Percentiles rank a stretch among this genome's conserved stretches.
phyloP scores from a whole-genome alignment of 2,888 invertebrate genomes.

The Chrysotoxum bicinctum region DNA sequence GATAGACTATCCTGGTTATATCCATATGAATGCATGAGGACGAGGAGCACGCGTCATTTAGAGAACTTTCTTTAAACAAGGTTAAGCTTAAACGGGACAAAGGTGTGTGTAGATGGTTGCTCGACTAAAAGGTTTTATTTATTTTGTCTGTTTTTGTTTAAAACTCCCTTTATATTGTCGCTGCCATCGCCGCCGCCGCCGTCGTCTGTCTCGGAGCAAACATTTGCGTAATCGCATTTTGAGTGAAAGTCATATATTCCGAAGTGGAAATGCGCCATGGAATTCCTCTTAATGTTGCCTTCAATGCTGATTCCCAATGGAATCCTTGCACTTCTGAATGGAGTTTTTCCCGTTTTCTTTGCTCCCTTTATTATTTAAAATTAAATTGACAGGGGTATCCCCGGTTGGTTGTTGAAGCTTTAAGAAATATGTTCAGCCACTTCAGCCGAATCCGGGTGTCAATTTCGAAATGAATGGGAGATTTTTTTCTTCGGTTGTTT shows the following conservation, averaged over 20 bases:
- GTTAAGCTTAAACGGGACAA: neutral
- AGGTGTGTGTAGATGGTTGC: slow-evolving; percentile 7
- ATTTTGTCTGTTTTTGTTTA: slow-evolving; percentile 34
- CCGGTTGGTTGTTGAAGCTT: slow-evolving; percentile 15
- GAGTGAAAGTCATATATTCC: slow-evolving; percentile 77
- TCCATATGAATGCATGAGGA: neutral
- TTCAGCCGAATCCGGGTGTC: slow-evolving; percentile 25
- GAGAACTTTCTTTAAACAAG: slow-evolving; percentile 51
- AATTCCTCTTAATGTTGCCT: slow-evolving; percentile 1
- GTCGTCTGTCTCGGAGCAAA: neutral
- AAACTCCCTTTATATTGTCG: neutral
- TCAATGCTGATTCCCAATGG: slow-evolving; percentile 37
- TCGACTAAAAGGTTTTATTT: slow-evolving; percentile 1
- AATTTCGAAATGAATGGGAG: slow-evolving; percentile 41
- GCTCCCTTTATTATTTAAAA: slow-evolving; percentile 9
- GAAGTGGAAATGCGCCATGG: slow-evolving; percentile 25
- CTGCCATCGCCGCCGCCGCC: neutral
- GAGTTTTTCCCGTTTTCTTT: neutral
- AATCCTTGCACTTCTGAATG: slow-evolving; percentile 2
- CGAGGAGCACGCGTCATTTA: slow-evolving; percentile 12
- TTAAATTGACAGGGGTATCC: slow-evolving; percentile 38
- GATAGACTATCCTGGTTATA: slow-evolving; percentile 26
- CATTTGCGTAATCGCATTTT: slow-evolving; percentile 79
- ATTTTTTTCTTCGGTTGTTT: slow-evolving; percentile 3
- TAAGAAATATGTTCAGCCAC: slow-evolving; percentile 31